Conservation (phyloP, 2,797 vertebrate species). For the Chelonia mydas region DNA sequence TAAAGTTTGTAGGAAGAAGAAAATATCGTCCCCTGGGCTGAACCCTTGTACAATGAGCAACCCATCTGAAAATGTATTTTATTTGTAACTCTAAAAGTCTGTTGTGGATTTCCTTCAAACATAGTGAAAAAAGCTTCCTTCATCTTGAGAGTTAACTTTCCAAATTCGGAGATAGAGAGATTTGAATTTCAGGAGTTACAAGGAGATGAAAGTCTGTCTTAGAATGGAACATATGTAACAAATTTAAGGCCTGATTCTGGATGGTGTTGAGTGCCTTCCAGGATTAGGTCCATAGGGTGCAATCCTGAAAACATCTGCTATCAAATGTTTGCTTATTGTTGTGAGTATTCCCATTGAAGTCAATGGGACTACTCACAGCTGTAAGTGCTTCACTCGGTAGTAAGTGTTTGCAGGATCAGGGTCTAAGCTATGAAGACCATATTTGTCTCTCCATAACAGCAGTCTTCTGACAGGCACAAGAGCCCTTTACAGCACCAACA, state of each 20-base stretch:
- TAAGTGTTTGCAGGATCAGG: neutral
- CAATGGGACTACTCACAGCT: neutral
- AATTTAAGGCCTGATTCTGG: neutral
- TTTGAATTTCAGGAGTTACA: neutral
- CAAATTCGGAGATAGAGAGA: neutral
- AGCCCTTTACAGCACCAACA: neutral
- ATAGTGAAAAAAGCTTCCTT: neutral
- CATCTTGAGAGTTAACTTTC: neutral
- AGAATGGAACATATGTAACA: neutral
- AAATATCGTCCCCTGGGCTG: conserved; percentile 5
- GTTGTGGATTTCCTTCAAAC: neutral
- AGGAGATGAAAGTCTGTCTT: neutral
- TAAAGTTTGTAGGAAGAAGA: neutral
- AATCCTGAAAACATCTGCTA: neutral
- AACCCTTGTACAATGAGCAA: neutral
- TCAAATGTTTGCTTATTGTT: accelerated
- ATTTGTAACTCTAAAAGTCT: neutral
- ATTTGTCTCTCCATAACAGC: neutral
- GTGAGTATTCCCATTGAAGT: neutral
- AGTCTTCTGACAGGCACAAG: neutral
- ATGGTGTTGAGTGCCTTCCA: neutral
- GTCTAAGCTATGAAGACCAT: neutral
- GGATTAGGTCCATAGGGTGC: accelerated
- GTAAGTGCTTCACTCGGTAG: neutral
- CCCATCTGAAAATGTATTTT: neutral